phyloP scores from a whole-genome alignment of 2,113 vertebrate genomes.

The Megaceryle maxima region DNA sequence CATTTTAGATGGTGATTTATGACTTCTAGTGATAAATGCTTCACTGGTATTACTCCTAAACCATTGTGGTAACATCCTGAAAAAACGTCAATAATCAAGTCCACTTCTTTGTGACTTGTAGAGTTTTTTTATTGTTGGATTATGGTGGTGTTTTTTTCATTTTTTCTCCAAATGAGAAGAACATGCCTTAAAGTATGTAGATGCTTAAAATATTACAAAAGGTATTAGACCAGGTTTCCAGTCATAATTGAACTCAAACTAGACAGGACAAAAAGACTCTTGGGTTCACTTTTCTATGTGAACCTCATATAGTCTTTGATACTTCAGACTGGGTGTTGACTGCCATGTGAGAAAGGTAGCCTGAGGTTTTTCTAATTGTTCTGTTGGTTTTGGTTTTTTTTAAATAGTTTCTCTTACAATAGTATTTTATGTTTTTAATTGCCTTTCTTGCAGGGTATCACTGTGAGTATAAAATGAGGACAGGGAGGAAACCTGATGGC shows the following conservation, averaged over 20 bases:
- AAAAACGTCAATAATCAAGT: background rate
- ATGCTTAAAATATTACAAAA: background rate
- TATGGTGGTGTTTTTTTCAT: background rate
- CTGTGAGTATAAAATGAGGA: constrained; percentile 94
- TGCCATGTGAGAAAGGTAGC: background rate
- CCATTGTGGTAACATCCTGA: background rate
- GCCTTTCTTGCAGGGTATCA: constrained; percentile 84
- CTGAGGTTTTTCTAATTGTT: background rate
- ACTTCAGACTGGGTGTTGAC: background rate
- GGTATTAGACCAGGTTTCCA: background rate
- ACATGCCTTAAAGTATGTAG: background rate
- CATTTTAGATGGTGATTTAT: background rate
- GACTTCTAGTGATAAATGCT: background rate
- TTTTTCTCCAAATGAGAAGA: background rate
- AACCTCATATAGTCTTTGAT: background rate
- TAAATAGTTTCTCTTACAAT: background rate
- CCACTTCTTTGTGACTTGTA: background rate
- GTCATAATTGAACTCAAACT: background rate
- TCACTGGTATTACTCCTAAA: background rate
- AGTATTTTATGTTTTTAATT: background rate
- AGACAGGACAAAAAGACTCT: background rate
- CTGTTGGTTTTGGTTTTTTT: background rate
- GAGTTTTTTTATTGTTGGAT: background rate
- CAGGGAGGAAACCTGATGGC: constrained; percentile 91
- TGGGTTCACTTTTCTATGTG: background rate